Evolutionary conservation across 23 tunicate species (phyloP).

Genomic region (Pegea sp.): DNA sequence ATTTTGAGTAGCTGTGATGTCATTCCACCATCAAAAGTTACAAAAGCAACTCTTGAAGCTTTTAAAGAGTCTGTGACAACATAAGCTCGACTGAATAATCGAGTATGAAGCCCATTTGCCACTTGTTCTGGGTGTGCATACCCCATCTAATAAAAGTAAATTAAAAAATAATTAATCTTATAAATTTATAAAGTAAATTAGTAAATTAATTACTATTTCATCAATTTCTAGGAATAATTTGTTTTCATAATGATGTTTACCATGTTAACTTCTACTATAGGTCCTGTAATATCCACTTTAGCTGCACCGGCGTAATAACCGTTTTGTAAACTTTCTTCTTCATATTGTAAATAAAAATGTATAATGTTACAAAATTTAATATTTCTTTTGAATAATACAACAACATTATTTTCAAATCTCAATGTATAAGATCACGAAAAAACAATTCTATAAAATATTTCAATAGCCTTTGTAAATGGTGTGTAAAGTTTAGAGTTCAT

Average conservation of each 20-base stretch:
- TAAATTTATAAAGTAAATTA: too few species aligned
- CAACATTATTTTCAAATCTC: too few species aligned
- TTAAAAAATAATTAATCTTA: neutral
- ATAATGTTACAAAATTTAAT: too few species aligned
- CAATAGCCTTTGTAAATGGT: too few species aligned
- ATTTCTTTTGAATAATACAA: too few species aligned
- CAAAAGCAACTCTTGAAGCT: conserved; percentile 39
- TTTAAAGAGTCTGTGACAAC: conserved; percentile 30
- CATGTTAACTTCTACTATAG: conserved; percentile 1
- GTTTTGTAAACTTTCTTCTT: too few species aligned
- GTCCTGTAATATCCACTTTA: neutral
- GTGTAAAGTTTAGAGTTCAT: too few species aligned
- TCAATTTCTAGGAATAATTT: neutral
- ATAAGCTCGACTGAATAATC: conserved; percentile 82
- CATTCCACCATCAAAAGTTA: conserved; percentile 73
- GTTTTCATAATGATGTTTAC: too few species aligned
- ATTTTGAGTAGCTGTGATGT: conserved; percentile 62
- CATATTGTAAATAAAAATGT: too few species aligned
- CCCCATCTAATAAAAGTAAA: conserved; percentile 48
- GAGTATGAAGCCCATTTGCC: conserved; percentile 58
- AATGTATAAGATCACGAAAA: too few species aligned
- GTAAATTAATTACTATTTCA: neutral
- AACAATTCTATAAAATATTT: too few species aligned
- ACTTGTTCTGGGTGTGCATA: conserved; percentile 87
- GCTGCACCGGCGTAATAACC: too few species aligned